Evolutionary conservation across 2,113 vertebrate species (phyloP).

Genomic region (Poeciliopsis turrubarensis): DNA sequence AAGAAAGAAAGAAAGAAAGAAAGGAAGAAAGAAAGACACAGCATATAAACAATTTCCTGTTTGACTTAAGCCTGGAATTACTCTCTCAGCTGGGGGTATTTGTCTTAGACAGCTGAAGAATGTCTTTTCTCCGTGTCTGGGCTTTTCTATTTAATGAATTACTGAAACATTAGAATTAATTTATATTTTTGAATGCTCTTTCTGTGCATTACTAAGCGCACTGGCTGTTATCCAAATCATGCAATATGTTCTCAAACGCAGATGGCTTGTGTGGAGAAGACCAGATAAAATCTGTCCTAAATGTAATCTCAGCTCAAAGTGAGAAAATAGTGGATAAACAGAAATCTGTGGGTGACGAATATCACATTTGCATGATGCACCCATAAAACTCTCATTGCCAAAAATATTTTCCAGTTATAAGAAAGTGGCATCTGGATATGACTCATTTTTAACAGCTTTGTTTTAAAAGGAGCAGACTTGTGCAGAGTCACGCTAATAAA

Average conservation of each 20-base stretch:
- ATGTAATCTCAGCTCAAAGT: slow-evolving; percentile 39
- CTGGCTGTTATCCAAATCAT: slow-evolving; percentile 9
- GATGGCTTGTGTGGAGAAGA: slow-evolving; percentile 27
- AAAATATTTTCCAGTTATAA: slow-evolving; percentile 23
- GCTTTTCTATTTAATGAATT: background rate
- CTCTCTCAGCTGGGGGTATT: background rate
- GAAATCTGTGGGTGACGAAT: slow-evolving; percentile 28
- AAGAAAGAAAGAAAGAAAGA: too few relatives aligned
- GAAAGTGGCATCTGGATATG: slow-evolving; percentile 26
- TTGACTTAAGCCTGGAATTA: slow-evolving; percentile 10
- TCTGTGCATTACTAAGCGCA: background rate
- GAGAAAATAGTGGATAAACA: slow-evolving; percentile 39
- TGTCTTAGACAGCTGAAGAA: background rate
- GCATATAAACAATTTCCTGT: slow-evolving; percentile 43
- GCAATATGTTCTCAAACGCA: slow-evolving; percentile 12
- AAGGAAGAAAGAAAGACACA: slow-evolving; percentile 25
- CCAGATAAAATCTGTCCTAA: slow-evolving; percentile 26
- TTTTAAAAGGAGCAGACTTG: slow-evolving; percentile 41
- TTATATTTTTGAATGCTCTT: background rate
- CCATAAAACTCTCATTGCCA: slow-evolving; percentile 21
- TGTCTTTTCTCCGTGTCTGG: background rate
- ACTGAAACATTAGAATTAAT: background rate
- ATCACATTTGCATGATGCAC: slow-evolving; percentile 33
- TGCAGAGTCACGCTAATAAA: slow-evolving; percentile 61
- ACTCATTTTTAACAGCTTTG: slow-evolving; percentile 34